A percentile compares a stretch with the other conserved stretches of the same genome.
These are phyloP conservation scores for Chlamydotis undulata DNA, from an alignment of 2,113 vertebrate genomes.

Conservation along the genomic window DNA sequence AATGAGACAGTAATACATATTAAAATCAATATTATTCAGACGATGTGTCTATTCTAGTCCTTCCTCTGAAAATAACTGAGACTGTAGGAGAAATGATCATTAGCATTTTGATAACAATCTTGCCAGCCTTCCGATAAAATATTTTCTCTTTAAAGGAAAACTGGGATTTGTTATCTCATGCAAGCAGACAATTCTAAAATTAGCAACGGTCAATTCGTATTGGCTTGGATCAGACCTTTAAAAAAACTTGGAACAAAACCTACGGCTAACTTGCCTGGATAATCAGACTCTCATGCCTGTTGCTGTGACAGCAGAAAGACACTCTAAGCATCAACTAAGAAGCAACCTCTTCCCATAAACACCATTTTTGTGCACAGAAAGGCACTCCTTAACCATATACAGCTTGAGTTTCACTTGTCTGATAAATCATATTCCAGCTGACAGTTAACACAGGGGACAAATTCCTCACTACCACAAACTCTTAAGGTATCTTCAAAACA, in stretches of 20 bases:
- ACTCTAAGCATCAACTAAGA: neutral
- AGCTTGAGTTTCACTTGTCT: neutral
- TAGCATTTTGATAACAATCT: constrained; percentile 66
- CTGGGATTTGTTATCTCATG: constrained; percentile 36
- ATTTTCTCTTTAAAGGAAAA: constrained; percentile 43
- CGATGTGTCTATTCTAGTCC: constrained; percentile 47
- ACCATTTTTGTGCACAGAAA: constrained; percentile 16
- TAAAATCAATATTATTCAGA: constrained; percentile 59
- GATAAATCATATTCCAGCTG: constrained; percentile 13
- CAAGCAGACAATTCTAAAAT: constrained; percentile 50
- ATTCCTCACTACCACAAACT: neutral
- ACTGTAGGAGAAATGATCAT: constrained; percentile 35
- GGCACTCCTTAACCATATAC: neutral
- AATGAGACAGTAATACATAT: constrained; percentile 56
- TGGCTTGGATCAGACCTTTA: neutral
- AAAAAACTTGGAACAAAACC: neutral
- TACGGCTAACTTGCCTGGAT: neutral
- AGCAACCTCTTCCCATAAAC: neutral
- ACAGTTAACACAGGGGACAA: neutral
- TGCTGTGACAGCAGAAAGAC: constrained; percentile 25
- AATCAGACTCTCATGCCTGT: constrained; percentile 11
- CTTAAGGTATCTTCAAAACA: neutral
- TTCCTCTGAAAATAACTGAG: constrained; percentile 54
- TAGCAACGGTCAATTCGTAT: neutral
- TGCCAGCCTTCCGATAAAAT: constrained; percentile 45